phyloP scores from a whole-genome alignment of 2,797 vertebrate genomes.

The Dromococcyx pavoninus region DNA sequence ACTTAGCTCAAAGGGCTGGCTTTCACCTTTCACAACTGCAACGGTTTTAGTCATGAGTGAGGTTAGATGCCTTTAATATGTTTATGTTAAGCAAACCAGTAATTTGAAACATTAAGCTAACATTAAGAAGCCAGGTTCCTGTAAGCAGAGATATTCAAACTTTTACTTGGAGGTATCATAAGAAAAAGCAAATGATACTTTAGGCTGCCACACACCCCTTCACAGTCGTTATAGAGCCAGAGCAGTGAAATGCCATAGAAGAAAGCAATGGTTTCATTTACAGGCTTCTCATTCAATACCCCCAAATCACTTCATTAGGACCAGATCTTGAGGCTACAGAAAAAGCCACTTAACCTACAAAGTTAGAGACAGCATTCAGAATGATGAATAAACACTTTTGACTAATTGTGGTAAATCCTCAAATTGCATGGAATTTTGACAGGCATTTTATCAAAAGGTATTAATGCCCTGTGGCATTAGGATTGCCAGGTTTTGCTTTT shows the following conservation, averaged over 20 bases:
- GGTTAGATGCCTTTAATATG: not conserved
- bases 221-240: not conserved
- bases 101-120: not conserved
- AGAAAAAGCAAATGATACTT: not conserved
- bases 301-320: not conserved
- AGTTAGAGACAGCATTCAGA: not conserved
- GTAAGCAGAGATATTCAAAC: not conserved
- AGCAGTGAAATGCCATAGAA: not conserved
- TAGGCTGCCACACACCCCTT: not conserved
- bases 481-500: not conserved
- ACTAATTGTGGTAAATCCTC: not conserved
- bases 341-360: not conserved
- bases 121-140: not conserved
- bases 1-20: not conserved
- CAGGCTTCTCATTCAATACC: not conserved
- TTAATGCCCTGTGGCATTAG: not conserved
- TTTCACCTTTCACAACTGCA: not conserved
- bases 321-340: not conserved
- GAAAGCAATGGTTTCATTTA: not conserved
- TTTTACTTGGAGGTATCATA: not conserved
- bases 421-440: not conserved
- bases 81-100: not conserved
- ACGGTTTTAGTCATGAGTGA: not conserved
- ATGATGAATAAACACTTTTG: not conserved
- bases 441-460: not conserved